Conservation (phyloP, 1,140 invertebrate species). For the Meloidogyne exigua region DNA sequence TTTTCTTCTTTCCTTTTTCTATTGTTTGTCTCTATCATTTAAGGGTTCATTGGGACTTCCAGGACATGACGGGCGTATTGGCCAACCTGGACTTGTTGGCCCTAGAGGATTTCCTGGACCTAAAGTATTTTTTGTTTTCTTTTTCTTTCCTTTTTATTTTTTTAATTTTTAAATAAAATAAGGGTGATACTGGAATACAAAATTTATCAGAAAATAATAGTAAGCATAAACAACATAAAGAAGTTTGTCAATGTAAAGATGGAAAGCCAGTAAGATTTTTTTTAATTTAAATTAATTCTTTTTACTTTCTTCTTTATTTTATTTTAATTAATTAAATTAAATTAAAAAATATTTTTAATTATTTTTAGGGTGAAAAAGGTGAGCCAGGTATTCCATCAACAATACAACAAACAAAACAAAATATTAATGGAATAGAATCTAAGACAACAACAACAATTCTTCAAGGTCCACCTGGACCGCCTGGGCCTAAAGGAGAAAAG, state of each 20-base stretch:
- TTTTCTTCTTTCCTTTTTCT: conserved; percentile 12
- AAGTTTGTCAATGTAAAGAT: conserved; percentile 16
- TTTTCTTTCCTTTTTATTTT: neutral
- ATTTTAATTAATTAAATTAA: neutral
- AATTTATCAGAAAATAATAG: neutral
- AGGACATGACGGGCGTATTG: conserved; percentile 39
- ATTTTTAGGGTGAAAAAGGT: conserved; percentile 55
- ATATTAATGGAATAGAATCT: conserved; percentile 22
- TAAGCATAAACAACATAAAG: neutral
- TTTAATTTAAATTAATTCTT: neutral
- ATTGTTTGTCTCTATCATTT: neutral
- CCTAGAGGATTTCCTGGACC: conserved; percentile 43
- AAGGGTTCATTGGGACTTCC: conserved; percentile 44
- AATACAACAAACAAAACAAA: conserved; percentile 5
- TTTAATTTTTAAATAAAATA: conserved; percentile 9
- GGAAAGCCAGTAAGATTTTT: conserved; percentile 1
- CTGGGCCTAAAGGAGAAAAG: conserved; percentile 60
- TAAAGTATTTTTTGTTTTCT: conserved; percentile 40
- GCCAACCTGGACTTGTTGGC: conserved; percentile 40
- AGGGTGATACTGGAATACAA: conserved; percentile 43
- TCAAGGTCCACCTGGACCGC: conserved; percentile 54
- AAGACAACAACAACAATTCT: conserved; percentile 33
- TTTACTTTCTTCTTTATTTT: neutral
- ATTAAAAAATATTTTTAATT: conserved; percentile 11
- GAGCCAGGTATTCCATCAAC: conserved; percentile 40